These are phyloP conservation scores for Xanthia togata DNA, from an alignment of 2,888 invertebrate genomes.

Conservation along the genomic window DNA sequence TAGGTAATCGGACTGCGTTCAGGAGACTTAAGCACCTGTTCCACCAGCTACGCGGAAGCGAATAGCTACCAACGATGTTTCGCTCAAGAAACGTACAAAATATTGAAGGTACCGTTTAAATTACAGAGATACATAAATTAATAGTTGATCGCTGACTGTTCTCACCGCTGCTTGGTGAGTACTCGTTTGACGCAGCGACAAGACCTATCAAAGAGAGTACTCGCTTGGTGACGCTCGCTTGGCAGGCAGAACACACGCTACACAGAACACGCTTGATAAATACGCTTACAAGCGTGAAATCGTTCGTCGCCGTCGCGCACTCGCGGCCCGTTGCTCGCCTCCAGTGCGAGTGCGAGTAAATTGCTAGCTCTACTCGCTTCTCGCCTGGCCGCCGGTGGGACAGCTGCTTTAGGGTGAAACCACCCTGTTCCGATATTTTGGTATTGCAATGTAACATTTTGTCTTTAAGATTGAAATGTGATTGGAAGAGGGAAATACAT, in stretches of 20 bases:
- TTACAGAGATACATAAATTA: neutral
- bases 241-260: neutral
- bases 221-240: neutral
- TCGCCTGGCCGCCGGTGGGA: neutral
- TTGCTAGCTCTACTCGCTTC: neutral
- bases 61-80: too few relatives aligned
- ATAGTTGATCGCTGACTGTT: neutral
- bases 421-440: neutral
- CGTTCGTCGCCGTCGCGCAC: neutral
- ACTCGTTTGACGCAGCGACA: too few relatives aligned
- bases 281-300: neutral
- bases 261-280: neutral
- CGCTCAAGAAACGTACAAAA: neutral
- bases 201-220: neutral
- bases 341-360: too few relatives aligned
- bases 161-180: neutral
- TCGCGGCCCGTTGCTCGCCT: neutral
- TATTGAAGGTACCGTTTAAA: neutral
- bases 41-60: neutral
- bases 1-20: constrained; percentile 1
- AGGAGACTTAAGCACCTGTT: neutral
- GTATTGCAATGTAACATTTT: neutral
- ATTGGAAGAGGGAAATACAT: neutral
- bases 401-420: neutral
- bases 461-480: neutral